Evolutionary conservation across 2,888 invertebrate genomes (phyloP), one percentile per base, ranked within the genome.

Genomic region (Unio delphinus): DNA sequence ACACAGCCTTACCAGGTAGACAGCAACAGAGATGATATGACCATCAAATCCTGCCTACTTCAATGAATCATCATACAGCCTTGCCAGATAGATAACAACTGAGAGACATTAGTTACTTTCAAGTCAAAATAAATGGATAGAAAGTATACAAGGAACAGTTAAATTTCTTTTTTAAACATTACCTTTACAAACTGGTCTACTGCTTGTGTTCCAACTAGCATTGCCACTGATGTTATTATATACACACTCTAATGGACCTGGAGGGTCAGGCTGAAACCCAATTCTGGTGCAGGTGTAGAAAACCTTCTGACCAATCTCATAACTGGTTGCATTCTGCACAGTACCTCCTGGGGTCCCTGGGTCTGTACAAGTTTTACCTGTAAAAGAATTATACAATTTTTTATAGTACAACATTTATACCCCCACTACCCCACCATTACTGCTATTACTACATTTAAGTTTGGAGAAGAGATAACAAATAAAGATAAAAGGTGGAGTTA

Each of bases 301-400:
- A 7, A 85, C 73, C 2, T 60, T 11, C 11, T 77, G 60, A 11
- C 76, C 80, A n/a, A 76, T 71, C 55, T 83, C 82, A 72, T 80
- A 85, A 57, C 76, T 79, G 20, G 59, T 70, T 6, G 67, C 73
- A 20, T 70, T 65, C 68, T 81, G 83, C 1, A 26, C 55, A 26
- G 82, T 79, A 66, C 79, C 83, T 30, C 72, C 80, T 18, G 80
- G 80, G 17, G 85, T 84, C 5, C 83, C 83, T 3, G 85, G 85
- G 63, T 84, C 83, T 28, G 60, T 59, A 64, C 85, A 85, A 54
- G 69, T 72, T n/a, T 62, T 68, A 23, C 79, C 85, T 85, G 55
- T 5, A 69, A 57, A 61, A 20, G 66, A 23, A 61, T 56, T 56
- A 63, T 67, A 30, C 56, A 18, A 3, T 15, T 23, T 17, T 61